Percentiles rank a stretch among this genome's conserved stretches.
Evolutionary conservation across 2,113 vertebrate species (phyloP).

Genomic region (Laticauda colubrina): DNA sequence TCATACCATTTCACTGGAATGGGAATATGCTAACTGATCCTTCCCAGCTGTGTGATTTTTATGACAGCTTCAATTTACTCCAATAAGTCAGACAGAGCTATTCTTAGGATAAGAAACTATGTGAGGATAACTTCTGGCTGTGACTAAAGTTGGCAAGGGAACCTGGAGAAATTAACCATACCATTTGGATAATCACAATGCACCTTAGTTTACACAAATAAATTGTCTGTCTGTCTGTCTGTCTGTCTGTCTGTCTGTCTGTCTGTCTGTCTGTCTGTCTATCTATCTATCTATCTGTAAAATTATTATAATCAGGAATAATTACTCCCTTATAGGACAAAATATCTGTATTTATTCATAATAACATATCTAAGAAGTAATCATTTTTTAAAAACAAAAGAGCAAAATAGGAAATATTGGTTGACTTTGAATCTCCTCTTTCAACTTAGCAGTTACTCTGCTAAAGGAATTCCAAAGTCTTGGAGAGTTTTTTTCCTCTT

Average conservation of each 20-base stretch:
- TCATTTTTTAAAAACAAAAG: neutral
- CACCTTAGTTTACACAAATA: constrained; percentile 3
- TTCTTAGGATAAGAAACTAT: constrained; percentile 10
- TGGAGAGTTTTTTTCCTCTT: neutral
- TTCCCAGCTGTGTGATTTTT: constrained; percentile 10
- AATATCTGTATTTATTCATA: neutral
- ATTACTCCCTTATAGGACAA: neutral
- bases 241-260: neutral
- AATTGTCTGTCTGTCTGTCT: neutral
- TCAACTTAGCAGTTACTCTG: neutral
- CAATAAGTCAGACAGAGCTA: neutral
- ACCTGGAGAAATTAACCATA: neutral
- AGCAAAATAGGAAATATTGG: neutral
- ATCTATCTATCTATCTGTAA: neutral
- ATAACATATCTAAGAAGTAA: neutral
- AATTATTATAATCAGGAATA: neutral
- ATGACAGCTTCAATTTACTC: neutral
- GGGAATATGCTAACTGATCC: neutral
- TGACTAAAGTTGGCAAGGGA: neutral
- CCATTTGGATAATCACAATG: neutral
- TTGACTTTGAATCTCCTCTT: neutral
- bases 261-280: neutral
- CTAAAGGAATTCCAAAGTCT: neutral
- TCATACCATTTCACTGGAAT: neutral
- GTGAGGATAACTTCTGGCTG: constrained; percentile 13